phyloP scores from a whole-genome alignment of 1,140 invertebrate genomes.

The Sycobia sp. region DNA sequence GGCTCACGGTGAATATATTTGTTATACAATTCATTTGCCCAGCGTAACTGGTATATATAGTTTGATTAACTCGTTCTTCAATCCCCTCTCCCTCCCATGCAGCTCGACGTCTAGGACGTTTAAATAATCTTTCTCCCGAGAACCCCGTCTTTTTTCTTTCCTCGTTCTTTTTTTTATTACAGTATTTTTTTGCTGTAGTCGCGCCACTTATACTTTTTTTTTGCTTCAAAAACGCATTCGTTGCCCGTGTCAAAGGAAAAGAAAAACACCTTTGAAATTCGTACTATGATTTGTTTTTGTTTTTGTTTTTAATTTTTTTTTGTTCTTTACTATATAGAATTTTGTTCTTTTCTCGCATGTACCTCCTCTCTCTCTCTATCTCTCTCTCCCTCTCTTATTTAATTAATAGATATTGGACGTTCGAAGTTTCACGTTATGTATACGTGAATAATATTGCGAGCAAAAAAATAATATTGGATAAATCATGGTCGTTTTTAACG shows the following conservation, averaged over 20 bases:
- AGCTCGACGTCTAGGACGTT: constrained; percentile 19
- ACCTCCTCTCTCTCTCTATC: not conserved
- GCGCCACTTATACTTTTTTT: constrained; percentile 6
- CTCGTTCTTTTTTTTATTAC: too few relatives aligned
- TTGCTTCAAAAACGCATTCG: not conserved
- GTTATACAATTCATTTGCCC: too few relatives aligned
- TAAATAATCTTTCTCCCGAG: not conserved
- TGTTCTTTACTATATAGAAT: too few relatives aligned
- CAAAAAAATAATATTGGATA: too few relatives aligned
- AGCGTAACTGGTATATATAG: constrained; percentile 13
- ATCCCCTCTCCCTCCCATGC: too few relatives aligned
- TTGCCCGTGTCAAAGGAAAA: constrained; percentile 4
- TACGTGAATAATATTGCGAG: not conserved
- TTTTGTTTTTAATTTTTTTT: not conserved
- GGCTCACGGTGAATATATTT: constrained; percentile 14
- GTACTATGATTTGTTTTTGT: constrained; percentile 1
- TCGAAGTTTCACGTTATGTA: constrained; percentile 17
- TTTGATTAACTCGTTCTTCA: constrained; percentile 24
- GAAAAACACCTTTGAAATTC: not conserved
- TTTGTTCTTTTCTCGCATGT: too few relatives aligned
- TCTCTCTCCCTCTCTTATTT: too few relatives aligned
- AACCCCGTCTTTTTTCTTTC: not conserved
- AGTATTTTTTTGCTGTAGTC: too few relatives aligned
- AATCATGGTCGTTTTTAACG: not conserved
- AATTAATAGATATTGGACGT: constrained; percentile 12